phyloP scores from a whole-genome alignment of 2,888 invertebrate genomes.

The Brachyopa scutellaris region DNA sequence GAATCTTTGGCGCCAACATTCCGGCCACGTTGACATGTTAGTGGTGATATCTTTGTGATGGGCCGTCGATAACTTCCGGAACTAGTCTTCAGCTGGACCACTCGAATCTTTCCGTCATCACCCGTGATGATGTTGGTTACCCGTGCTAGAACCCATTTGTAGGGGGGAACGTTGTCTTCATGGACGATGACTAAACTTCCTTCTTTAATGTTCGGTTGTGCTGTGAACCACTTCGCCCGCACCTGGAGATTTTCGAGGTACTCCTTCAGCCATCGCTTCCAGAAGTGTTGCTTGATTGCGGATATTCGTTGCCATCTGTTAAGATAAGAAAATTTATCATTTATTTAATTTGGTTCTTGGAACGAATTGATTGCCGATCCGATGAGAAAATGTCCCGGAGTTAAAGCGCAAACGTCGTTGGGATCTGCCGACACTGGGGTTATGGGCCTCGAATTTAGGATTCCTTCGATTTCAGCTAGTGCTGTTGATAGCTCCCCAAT shows the following conservation, averaged over 20 bases:
- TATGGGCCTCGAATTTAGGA: not conserved
- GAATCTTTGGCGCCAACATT: too few species aligned
- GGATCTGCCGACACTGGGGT: not conserved
- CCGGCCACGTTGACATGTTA: too few species aligned
- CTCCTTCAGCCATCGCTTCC: not conserved
- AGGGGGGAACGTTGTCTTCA: too few species aligned
- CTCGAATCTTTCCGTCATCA: not conserved
- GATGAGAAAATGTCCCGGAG: too few species aligned
- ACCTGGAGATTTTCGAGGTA: not conserved
- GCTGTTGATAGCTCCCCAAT: not conserved
- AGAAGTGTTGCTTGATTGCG: too few species aligned
- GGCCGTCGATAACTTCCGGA: too few species aligned
- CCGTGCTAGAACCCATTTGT: too few species aligned
- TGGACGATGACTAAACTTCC: not conserved
- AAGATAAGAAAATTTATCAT: not conserved
- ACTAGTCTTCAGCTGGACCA: not conserved
- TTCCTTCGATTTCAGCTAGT: not conserved
- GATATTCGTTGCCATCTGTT: not conserved
- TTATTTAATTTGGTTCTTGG: not conserved
- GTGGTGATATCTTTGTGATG: not conserved
- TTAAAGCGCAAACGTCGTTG: too few species aligned
- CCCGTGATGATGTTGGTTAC: not conserved
- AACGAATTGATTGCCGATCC: not conserved
- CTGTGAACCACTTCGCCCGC: not conserved
- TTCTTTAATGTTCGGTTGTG: not conserved